phyloP scores from a whole-genome alignment of 2,797 vertebrate species.

The Chloroceryle amazona region DNA sequence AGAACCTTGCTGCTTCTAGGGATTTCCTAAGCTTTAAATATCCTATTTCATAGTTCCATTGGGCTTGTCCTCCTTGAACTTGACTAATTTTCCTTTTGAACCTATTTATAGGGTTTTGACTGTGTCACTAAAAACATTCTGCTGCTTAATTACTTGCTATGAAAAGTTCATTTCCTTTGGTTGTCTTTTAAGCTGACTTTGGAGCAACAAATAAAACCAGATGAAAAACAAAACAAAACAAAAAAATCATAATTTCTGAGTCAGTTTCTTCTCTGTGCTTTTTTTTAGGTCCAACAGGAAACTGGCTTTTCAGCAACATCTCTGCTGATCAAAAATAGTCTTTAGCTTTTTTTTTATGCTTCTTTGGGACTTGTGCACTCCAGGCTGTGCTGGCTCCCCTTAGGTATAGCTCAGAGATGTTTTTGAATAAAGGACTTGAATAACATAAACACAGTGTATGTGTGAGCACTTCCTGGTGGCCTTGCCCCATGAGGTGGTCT shows the following conservation, averaged over 20 bases:
- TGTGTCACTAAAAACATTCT: background rate
- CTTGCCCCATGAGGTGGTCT: background rate
- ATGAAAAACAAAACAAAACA: too few species aligned
- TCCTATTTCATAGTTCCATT: background rate
- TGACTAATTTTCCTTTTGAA: background rate
- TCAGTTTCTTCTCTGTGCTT: background rate
- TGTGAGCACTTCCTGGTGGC: background rate
- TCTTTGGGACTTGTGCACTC: background rate
- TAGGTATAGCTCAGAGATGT: background rate
- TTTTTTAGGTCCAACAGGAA: background rate
- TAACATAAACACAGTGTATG: background rate
- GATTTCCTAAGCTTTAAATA: conserved; percentile 7
- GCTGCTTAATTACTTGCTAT: background rate
- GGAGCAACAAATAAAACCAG: background rate
- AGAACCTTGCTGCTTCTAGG: background rate
- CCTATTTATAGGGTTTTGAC: conserved; percentile 19
- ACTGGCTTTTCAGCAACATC: background rate
- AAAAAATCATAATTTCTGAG: background rate
- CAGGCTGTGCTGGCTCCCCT: background rate
- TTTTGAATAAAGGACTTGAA: background rate
- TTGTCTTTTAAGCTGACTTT: background rate
- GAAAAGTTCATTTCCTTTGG: background rate
- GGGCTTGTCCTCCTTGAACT: conserved; percentile 2
- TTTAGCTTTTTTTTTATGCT: background rate
- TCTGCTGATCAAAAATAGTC: background rate